These are phyloP conservation scores for Malurus leucopterus DNA, from an alignment of 2,797 vertebrate species.

Conservation along the genomic window DNA sequence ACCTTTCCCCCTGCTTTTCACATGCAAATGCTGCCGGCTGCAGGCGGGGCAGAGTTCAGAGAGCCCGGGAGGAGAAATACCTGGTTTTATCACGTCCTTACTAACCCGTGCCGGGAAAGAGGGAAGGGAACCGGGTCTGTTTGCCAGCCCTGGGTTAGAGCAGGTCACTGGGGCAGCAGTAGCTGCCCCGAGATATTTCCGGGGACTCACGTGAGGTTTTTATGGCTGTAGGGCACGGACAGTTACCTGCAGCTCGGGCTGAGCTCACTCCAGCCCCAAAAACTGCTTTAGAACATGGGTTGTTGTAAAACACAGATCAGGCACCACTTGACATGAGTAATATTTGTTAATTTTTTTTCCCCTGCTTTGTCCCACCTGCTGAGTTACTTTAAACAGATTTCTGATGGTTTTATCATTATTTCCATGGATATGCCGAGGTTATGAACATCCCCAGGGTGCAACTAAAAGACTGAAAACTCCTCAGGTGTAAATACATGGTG, in stretches of 20 bases:
- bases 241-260: not conserved
- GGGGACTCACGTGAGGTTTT: not conserved
- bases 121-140: not conserved
- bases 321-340: fast-evolving
- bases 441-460: not conserved
- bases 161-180: not conserved
- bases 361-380: not conserved
- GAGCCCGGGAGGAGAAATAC: not conserved
- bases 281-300: fast-evolving
- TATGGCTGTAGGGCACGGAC: fast-evolving
- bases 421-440: fast-evolving
- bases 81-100: not conserved
- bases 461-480: not conserved
- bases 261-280: not conserved
- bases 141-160: not conserved
- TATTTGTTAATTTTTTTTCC: not conserved
- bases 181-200: not conserved
- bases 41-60: not conserved
- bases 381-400: not conserved
- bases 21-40: not conserved
- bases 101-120: fast-evolving
- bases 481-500: fast-evolving
- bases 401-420: not conserved
- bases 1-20: not conserved
- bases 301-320: not conserved